These are phyloP conservation scores for Vulpes lagopus DNA, from an alignment of 2,113 vertebrate genomes.

Conservation along the genomic window DNA sequence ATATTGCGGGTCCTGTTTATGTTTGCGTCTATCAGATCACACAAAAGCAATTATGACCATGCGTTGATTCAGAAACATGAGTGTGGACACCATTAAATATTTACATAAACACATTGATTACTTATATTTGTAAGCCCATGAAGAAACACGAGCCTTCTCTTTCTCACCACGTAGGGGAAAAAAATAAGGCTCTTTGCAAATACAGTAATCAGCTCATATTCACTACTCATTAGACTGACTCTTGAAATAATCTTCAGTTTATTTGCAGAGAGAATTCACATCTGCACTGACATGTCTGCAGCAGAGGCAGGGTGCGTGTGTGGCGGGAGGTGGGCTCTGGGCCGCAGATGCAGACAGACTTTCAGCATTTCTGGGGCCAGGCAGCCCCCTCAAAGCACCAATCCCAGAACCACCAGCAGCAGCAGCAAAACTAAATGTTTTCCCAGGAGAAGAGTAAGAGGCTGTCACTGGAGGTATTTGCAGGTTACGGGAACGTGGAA, in stretches of 20 bases:
- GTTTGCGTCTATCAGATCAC: slow-evolving; percentile 20
- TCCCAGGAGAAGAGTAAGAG: too few species aligned
- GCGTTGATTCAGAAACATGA: slow-evolving; percentile 25
- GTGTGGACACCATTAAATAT: slow-evolving; percentile 68
- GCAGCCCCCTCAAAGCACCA: neutral
- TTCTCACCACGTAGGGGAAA: neutral
- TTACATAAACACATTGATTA: slow-evolving; percentile 76
- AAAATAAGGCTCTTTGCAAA: slow-evolving; percentile 51
- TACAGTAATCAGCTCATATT: slow-evolving; percentile 71
- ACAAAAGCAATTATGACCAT: slow-evolving; percentile 34
- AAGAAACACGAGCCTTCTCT: slow-evolving; percentile 5
- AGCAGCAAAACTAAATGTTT: neutral
- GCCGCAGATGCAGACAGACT: neutral
- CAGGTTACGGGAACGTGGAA: too few species aligned
- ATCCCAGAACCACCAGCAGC: neutral
- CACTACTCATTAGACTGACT: slow-evolving; percentile 66
- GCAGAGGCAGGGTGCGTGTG: neutral
- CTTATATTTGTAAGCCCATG: slow-evolving; percentile 23
- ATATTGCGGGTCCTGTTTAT: slow-evolving; percentile 11
- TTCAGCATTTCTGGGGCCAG: neutral
- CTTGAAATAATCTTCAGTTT: slow-evolving; percentile 42
- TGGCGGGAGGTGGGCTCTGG: neutral
- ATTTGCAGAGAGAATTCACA: slow-evolving; percentile 44
- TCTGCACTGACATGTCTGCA: slow-evolving; percentile 60
- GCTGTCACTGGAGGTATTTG: rapidly evolving